Conservation (phyloP, 1,140 invertebrate genomes). For the Platyscapa corneri region DNA sequence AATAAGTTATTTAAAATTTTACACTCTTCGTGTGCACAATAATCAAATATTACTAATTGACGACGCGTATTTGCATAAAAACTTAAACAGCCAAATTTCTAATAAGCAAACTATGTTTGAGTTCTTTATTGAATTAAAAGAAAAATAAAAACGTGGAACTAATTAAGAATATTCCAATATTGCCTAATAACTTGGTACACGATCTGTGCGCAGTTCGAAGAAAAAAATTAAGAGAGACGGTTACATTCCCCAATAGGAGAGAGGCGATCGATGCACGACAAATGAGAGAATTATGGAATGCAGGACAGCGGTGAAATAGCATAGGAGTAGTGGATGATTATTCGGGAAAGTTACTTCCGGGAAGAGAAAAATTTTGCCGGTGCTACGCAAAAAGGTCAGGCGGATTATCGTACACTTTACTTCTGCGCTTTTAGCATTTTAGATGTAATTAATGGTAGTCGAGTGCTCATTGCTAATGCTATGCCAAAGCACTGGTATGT, state of each 20-base stretch:
- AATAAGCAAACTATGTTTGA: neutral
- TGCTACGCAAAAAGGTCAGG: neutral
- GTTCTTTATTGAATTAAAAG: neutral
- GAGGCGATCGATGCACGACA: conserved; percentile 29
- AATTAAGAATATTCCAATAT: neutral
- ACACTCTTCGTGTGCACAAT: neutral
- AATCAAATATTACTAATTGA: neutral
- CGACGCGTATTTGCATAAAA: neutral
- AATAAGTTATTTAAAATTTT: too few relatives aligned
- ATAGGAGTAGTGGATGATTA: conserved; percentile 10
- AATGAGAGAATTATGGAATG: conserved; percentile 40
- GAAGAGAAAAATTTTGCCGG: too few relatives aligned
- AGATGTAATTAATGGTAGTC: conserved; percentile 46
- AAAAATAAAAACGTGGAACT: neutral
- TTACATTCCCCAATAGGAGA: neutral
- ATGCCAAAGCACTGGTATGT: neutral
- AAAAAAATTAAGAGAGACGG: neutral
- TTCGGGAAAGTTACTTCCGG: conserved; percentile 17
- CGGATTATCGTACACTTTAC: conserved; percentile 26
- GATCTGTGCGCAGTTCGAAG: neutral
- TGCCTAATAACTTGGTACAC: neutral
- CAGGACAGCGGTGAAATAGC: neutral
- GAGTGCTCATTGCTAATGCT: conserved; percentile 18
- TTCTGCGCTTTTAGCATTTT: conserved; percentile 45
- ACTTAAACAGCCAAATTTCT: neutral